phyloP scores from a whole-genome alignment of 2,797 vertebrate species.

The Artibeus jamaicensis region DNA sequence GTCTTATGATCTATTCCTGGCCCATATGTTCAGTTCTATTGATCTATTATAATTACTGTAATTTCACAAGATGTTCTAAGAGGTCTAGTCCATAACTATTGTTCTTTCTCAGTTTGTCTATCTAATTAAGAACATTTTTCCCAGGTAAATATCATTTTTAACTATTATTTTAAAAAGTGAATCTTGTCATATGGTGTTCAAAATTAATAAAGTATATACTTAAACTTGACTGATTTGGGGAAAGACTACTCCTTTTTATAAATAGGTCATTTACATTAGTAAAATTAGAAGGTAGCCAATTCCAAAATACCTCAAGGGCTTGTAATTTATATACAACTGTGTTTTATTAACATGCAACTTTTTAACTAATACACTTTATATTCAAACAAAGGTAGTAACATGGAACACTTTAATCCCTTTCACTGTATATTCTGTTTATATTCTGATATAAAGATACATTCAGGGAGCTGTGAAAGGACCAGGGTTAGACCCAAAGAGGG shows the following conservation, averaged over 20 bases:
- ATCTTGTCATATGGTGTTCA: no score
- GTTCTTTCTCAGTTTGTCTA: not conserved
- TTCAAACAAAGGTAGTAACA: not conserved
- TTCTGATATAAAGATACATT: not conserved
- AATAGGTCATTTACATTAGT: not conserved
- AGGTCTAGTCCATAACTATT: not conserved
- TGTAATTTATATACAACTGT: not conserved
- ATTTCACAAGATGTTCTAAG: not conserved
- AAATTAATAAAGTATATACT: not conserved
- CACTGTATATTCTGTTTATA: not conserved
- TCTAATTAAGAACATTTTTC: not conserved
- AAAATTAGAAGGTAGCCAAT: slow-evolving; percentile 4
- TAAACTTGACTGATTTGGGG: not conserved
- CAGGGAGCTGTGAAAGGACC: no score
- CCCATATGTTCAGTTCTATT: not conserved
- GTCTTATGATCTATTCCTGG: not conserved
- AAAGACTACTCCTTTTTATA: not conserved
- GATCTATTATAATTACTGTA: not conserved
- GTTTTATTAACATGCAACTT: not conserved
- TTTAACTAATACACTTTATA: not conserved
- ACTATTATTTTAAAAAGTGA: not conserved
- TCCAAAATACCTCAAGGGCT: not conserved
- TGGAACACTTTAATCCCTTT: not conserved
- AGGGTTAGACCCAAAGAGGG: no score
- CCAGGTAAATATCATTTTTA: not conserved